phyloP scores from a whole-genome alignment of 2,888 invertebrate species.

The Rapana venosa region DNA sequence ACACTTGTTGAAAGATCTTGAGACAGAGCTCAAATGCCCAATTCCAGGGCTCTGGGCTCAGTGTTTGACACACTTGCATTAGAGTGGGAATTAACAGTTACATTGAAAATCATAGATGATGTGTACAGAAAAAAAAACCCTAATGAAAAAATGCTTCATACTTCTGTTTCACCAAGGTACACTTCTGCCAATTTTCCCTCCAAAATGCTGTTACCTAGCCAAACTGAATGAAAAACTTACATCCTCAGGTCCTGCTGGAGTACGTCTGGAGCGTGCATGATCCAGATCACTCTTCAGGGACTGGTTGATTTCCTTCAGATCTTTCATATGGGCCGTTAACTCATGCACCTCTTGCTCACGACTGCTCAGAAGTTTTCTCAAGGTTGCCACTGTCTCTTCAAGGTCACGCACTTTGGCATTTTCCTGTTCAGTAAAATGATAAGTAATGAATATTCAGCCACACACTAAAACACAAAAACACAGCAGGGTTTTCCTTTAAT shows the following conservation, averaged over 20 bases:
- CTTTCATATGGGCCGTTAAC: slow-evolving; percentile 58
- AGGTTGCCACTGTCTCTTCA: slow-evolving; percentile 61
- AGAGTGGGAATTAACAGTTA: too few relatives aligned
- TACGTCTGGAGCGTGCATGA: slow-evolving; percentile 42
- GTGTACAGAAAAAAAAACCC: too few relatives aligned
- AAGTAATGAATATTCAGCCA: neutral
- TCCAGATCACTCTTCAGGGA: slow-evolving; percentile 64
- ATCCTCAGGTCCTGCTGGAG: slow-evolving; percentile 42
- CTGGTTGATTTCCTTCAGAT: slow-evolving; percentile 62
- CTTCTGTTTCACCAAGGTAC: too few relatives aligned
- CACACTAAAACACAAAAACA: neutral
- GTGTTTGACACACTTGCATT: too few relatives aligned
- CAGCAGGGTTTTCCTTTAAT: neutral
- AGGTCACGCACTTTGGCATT: slow-evolving; percentile 54
- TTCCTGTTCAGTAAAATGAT: neutral
- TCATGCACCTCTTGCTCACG: slow-evolving; percentile 65
- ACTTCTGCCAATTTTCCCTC: too few relatives aligned
- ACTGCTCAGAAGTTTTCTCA: slow-evolving; percentile 60
- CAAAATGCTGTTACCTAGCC: too few relatives aligned
- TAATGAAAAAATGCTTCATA: too few relatives aligned
- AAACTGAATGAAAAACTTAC: neutral
- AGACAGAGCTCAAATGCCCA: too few relatives aligned
- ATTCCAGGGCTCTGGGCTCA: too few relatives aligned
- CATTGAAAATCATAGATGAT: too few relatives aligned
- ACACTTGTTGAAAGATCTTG: too few relatives aligned